These are phyloP conservation scores for Mesoligia furuncula DNA, from an alignment of 2,888 invertebrate genomes.

Conservation along the genomic window DNA sequence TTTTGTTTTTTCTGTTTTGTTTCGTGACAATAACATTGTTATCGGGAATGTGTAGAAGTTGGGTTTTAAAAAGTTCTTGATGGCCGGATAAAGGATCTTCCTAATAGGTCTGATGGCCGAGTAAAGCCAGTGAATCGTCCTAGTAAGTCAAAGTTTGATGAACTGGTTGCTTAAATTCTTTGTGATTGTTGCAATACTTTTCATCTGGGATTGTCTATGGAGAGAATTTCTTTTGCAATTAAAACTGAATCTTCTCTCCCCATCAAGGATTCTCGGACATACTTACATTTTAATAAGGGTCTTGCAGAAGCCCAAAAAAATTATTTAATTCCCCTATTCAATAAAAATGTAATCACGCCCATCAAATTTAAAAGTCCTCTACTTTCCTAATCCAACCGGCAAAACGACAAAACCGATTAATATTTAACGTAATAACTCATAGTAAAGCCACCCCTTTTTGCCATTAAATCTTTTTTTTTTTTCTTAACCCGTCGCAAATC, in stretches of 20 bases:
- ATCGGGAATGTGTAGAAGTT: slow-evolving; percentile 41
- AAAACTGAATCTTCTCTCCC: not conserved
- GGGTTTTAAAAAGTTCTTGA: slow-evolving; percentile 15
- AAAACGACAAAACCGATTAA: slow-evolving; percentile 82
- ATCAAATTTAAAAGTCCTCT: slow-evolving; percentile 33
- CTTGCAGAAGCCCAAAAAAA: not conserved
- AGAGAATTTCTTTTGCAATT: not conserved
- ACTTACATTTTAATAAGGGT: not conserved
- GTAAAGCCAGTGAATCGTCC: no score
- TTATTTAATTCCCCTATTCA: slow-evolving; percentile 10
- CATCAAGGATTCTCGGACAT: not conserved
- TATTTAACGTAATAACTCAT: slow-evolving; percentile 81
- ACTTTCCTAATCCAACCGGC: slow-evolving; percentile 35
- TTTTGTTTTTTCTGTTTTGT: slow-evolving; percentile 47
- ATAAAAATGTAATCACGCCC: slow-evolving; percentile 21
- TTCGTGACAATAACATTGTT: slow-evolving; percentile 60
- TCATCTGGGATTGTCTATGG: not conserved
- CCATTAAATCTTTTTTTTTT: slow-evolving; percentile 79
- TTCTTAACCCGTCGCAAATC: slow-evolving; percentile 82
- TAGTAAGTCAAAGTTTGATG: not conserved
- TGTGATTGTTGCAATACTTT: not conserved
- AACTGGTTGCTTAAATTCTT: not conserved
- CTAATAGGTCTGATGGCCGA: no score
- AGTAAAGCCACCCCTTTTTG: slow-evolving; percentile 77
- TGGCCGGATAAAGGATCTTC: not conserved